Evolutionary conservation across 2,113 vertebrate species (phyloP).

Genomic region (Actenoides lindsayi): DNA sequence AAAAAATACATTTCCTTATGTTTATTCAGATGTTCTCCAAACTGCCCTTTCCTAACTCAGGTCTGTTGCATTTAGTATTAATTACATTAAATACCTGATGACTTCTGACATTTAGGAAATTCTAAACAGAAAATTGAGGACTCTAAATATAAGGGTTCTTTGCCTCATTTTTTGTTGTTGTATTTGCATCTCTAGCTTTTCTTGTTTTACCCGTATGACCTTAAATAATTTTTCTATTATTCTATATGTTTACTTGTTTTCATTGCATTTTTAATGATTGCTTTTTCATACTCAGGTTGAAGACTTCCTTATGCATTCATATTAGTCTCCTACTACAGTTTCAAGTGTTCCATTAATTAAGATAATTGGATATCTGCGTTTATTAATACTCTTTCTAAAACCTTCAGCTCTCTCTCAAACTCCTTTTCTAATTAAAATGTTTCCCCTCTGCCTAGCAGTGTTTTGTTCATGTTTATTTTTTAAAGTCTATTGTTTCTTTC

Average conservation of each 20-base stretch:
- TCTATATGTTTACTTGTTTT: background rate
- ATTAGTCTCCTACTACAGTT: background rate
- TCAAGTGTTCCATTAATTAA: constrained; percentile 24
- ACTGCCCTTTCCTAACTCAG: background rate
- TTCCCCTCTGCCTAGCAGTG: background rate
- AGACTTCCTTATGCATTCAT: background rate
- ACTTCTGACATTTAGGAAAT: background rate
- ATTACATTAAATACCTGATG: background rate
- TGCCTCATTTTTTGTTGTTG: background rate
- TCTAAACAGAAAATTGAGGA: background rate
- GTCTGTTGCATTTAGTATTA: background rate
- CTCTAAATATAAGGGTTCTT: background rate
- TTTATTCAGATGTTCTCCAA: background rate
- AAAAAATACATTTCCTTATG: background rate
- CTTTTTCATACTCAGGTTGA: background rate
- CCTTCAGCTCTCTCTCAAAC: background rate
- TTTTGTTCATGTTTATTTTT: constrained; percentile 13
- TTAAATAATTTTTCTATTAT: background rate
- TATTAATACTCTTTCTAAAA: background rate
- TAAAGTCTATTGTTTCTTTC: background rate
- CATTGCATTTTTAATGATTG: background rate
- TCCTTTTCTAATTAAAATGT: background rate
- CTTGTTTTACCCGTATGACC: background rate
- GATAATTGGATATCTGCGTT: constrained; percentile 24
- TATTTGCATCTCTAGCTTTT: background rate